Base-by-base conservation (phyloP, 2,797 vertebrate genomes). In the Tiaroga cobitis region DNA sequence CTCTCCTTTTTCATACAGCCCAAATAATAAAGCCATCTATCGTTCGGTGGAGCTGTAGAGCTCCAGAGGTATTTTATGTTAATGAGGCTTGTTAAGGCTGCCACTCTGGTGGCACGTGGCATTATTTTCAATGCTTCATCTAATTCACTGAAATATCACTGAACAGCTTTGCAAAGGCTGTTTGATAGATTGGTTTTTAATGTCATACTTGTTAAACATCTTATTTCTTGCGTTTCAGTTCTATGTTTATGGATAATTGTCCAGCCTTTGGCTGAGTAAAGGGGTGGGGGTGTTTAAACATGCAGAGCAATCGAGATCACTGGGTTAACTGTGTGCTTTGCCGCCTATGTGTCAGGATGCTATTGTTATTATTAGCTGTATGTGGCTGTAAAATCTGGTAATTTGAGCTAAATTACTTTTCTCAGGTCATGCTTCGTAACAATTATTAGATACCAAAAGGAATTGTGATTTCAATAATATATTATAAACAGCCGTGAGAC, bases 121-220 rank as follows among this genome's bases (percentile, higher is more conserved):
- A 54, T 85, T 85, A 78, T 77, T 79, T 63, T 70, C 56, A 83
- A 79, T 82, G 85, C 80, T 78, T 77, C 73, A 77, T 63, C 85
- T 82, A 63, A 59, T 82, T 70, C 19, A 77, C 49, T 39, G 75
- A 86, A 75, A 86, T 75, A 86, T 70, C 85, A 73, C 63, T 61
- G 63, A 82, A 63, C 56, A 49, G 65, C 32, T 78, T 76, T 65
- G 63, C 39, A 69, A 65, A 54, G 34, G 7, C 37, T 59, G 16
- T 61, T 80, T 84, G 82, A 87, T 81, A 69, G 82, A 81, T 84
- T 75, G 61, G 69, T 68, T 76, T 87, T 75, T 69, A 84, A 81
- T 85, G 54, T 81, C 26, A 69, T 75, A 34, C 70, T 80, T 75
- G 72, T 80, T 84, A 87, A 87, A 84, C 86, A 75, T 72, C 49